Evolutionary conservation across 2,113 vertebrate species (phyloP).

Genomic region (Hippocampus barbouri): DNA sequence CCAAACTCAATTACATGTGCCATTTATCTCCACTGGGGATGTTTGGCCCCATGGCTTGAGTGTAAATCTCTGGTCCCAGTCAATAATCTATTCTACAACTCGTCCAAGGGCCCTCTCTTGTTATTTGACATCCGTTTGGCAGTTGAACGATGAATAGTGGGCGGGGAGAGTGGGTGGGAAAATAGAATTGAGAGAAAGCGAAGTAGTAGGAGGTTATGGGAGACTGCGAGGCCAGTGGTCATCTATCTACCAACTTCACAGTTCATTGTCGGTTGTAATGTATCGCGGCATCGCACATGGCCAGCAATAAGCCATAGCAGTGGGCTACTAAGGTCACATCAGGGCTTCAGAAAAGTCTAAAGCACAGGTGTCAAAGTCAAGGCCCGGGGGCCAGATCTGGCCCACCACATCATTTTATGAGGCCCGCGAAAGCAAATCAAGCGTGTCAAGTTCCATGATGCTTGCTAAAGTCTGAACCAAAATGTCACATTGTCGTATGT

Average conservation of each 20-base stretch:
- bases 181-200: constrained; percentile 49
- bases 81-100: constrained; percentile 73
- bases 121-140: constrained; percentile 65
- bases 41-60: constrained; percentile 63
- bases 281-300: constrained; percentile 38
- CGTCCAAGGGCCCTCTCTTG: constrained; percentile 64
- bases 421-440: no score
- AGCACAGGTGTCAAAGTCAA: no score
- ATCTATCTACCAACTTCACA: constrained; percentile 68
- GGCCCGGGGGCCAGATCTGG: no score
- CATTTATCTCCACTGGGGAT: constrained; percentile 66
- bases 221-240: constrained; percentile 50
- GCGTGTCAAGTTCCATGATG: no score
- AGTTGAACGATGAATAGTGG: constrained; percentile 52
- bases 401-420: no score
- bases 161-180: constrained; percentile 7
- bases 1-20: constrained; percentile 73
- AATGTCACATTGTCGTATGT: no score
- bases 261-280: constrained; percentile 65
- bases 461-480: no score
- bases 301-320: constrained; percentile 21
- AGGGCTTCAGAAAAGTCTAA: constrained; percentile 4
- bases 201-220: constrained; percentile 55
- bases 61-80: constrained; percentile 73
- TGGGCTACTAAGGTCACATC: constrained; percentile 35